Conservation (phyloP, 2,113 vertebrate genomes). For the Raja brachyura region DNA sequence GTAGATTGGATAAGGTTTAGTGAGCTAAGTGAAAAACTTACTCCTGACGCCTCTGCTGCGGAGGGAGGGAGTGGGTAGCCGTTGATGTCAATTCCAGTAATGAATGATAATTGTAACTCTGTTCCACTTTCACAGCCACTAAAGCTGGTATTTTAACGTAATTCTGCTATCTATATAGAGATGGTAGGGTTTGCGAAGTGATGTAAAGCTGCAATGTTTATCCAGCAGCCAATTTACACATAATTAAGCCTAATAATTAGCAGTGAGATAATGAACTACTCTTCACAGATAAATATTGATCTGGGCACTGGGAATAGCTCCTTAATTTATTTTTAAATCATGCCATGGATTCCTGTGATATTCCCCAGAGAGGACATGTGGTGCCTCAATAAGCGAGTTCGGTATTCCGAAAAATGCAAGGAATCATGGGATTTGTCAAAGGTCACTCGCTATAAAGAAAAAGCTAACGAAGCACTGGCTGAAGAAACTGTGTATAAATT, state of each 20-base stretch:
- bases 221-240: too few relatives aligned
- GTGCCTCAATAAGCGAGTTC: not conserved
- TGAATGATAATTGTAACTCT: not conserved
- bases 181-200: not conserved
- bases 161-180: too few relatives aligned
- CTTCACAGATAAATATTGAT: too few relatives aligned
- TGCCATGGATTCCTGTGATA: not conserved
- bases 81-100: not conserved
- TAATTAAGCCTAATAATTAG: too few relatives aligned
- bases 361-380: not conserved
- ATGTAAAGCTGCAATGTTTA: not conserved
- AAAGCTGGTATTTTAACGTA: not conserved
- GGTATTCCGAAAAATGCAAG: too few relatives aligned
- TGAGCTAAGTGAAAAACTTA: not conserved
- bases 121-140: not conserved
- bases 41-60: not conserved
- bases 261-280: too few relatives aligned
- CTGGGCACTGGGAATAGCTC: not conserved
- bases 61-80: too few relatives aligned
- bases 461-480: too few relatives aligned
- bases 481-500: too few relatives aligned
- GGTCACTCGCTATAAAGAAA: too few relatives aligned
- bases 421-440: too few relatives aligned
- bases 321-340: not conserved
- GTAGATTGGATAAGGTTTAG: not conserved